A percentile compares a stretch with the other conserved stretches of the same genome.
phyloP scores from a whole-genome alignment of 2,888 invertebrate species.

The Seira musarum region DNA sequence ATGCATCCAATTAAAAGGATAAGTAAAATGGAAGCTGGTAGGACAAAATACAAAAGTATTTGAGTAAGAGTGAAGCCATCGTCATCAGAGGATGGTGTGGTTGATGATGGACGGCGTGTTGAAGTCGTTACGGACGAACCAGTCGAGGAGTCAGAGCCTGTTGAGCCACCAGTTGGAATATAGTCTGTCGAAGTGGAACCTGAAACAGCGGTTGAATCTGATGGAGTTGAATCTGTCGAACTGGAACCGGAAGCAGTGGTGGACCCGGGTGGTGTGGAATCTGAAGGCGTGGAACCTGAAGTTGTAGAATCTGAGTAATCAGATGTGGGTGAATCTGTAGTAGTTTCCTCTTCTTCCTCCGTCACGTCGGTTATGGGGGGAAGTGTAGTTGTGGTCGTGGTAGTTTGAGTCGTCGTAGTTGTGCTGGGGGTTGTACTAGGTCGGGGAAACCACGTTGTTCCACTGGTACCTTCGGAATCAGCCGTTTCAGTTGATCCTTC shows the following conservation, averaged over 20 bases:
- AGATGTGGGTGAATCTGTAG: too few species aligned
- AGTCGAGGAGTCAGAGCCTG: background rate
- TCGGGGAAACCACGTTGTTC: background rate
- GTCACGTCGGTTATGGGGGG: too few species aligned
- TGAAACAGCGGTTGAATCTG: too few species aligned
- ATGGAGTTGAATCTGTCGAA: background rate
- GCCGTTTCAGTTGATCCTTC: background rate
- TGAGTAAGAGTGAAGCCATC: background rate
- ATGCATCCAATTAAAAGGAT: background rate
- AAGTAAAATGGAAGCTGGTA: background rate
- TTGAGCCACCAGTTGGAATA: background rate
- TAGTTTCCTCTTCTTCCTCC: too few species aligned
- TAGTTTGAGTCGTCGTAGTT: too few species aligned
- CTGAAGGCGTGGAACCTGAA: background rate
- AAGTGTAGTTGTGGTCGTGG: too few species aligned
- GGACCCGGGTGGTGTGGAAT: background rate
- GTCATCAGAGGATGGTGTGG: background rate
- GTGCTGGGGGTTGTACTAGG: too few species aligned
- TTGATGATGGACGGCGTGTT: background rate
- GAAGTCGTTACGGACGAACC: background rate
- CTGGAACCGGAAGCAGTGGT: background rate
- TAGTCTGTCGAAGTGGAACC: background rate
- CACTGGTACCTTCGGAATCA: background rate
- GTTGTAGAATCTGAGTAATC: background rate
- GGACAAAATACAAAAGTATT: background rate